These are phyloP conservation scores for Lophotriccus pileatus DNA, from an alignment of 2,797 vertebrate genomes.

Conservation along the genomic window DNA sequence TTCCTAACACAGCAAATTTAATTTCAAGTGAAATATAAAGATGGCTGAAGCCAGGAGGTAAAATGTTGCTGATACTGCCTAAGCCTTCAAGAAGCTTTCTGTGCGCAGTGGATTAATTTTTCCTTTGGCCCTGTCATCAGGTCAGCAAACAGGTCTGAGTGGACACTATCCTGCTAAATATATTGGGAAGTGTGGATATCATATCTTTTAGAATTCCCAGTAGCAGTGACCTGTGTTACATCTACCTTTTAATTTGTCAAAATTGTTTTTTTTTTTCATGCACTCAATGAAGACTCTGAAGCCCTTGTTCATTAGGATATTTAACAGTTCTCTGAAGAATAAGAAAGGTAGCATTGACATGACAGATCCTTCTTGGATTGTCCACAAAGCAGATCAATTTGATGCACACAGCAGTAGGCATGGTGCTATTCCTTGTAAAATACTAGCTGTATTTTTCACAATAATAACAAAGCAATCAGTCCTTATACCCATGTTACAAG, in stretches of 20 bases:
- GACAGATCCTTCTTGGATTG: background rate
- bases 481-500: background rate
- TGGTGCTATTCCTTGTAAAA: background rate
- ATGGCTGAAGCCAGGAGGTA: background rate
- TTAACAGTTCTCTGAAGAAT: background rate
- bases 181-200: background rate
- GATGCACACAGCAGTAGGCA: fast-evolving
- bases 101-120: background rate
- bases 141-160: background rate
- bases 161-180: background rate
- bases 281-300: background rate
- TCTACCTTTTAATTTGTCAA: background rate
- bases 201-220: background rate
- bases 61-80: background rate
- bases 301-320: background rate
- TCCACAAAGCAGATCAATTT: background rate
- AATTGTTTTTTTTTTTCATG: background rate
- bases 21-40: background rate
- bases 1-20: background rate
- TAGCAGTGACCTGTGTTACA: background rate
- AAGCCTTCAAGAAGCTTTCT: background rate
- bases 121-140: background rate
- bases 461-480: background rate
- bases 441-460: background rate
- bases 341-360: background rate